Conservation (phyloP, 2,113 vertebrate genomes). For the Sardina pilchardus region DNA sequence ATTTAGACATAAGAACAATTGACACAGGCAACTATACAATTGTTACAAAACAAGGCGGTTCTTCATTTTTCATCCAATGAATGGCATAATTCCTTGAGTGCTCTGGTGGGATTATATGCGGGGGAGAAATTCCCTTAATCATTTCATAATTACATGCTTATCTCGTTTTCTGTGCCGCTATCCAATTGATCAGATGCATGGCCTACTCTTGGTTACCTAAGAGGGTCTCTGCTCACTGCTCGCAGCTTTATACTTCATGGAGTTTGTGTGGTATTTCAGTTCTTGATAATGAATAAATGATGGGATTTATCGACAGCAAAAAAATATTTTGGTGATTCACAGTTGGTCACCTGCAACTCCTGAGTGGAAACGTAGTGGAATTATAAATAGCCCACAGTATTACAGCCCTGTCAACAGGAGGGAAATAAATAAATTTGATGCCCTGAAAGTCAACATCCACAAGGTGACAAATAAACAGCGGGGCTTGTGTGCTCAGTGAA, state of each 20-base stretch:
- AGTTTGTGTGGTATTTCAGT: constrained; percentile 37
- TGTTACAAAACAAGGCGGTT: background rate
- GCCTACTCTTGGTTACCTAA: background rate
- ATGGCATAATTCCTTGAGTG: background rate
- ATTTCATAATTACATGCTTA: background rate
- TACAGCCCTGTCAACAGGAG: background rate
- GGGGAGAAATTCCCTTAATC: background rate
- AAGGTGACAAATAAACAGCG: constrained; percentile 56
- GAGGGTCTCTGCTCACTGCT: background rate
- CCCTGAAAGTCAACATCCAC: constrained; percentile 41
- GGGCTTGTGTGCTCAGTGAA: constrained; percentile 60
- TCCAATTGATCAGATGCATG: background rate
- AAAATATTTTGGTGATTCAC: constrained; percentile 54
- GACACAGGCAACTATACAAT: background rate
- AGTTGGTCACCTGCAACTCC: constrained; percentile 56
- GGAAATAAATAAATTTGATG: constrained; percentile 30
- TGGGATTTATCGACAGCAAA: background rate
- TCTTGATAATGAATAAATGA: constrained; percentile 52
- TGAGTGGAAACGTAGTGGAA: constrained; percentile 35
- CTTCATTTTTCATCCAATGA: background rate
- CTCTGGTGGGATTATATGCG: background rate
- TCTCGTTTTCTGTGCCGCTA: background rate
- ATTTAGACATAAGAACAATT: too few species aligned
- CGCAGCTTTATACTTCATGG: constrained; percentile 1
- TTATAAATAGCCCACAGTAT: constrained; percentile 49